Conservation (phyloP, 2,113 vertebrate species). For the Onychostoma macrolepis region DNA sequence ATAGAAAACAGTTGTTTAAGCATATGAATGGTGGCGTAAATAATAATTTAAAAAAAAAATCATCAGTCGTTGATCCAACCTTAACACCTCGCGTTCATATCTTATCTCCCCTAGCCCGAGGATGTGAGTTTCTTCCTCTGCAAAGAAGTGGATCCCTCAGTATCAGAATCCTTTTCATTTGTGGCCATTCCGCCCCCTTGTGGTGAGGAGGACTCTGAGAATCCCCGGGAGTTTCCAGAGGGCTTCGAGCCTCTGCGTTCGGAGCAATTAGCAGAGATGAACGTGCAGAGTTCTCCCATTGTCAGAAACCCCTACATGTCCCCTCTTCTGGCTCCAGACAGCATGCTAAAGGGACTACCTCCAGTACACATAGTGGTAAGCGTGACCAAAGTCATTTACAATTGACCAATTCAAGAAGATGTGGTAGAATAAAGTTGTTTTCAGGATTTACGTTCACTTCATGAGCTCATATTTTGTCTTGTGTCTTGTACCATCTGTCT, state of each 20-base stretch:
- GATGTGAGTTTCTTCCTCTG: conserved; percentile 73
- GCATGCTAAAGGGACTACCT: conserved; percentile 75
- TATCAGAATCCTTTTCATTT: conserved; percentile 54
- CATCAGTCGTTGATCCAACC: background rate
- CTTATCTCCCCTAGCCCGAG: conserved; percentile 61
- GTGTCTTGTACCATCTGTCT: background rate
- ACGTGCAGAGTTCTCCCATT: conserved; percentile 76
- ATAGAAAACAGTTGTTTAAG: too few relatives aligned
- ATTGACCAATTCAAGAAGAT: background rate
- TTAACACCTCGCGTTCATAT: background rate
- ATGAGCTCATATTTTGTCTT: background rate
- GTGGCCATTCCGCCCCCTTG: conserved; percentile 61
- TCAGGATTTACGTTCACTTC: background rate
- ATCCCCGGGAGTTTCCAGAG: conserved; percentile 74
- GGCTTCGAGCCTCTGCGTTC: conserved; percentile 85
- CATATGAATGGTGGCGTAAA: background rate
- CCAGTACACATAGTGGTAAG: conserved; percentile 81
- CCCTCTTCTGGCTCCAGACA: conserved; percentile 81
- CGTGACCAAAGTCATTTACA: background rate
- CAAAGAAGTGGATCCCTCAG: conserved; percentile 64
- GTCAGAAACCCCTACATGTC: conserved; percentile 85
- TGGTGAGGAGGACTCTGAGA: conserved; percentile 53
- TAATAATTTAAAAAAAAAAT: background rate
- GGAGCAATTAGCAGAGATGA: conserved; percentile 73
- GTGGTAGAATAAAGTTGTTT: background rate